phyloP scores from a whole-genome alignment of 2,888 invertebrate genomes.

The Balanococcus diminutus region DNA sequence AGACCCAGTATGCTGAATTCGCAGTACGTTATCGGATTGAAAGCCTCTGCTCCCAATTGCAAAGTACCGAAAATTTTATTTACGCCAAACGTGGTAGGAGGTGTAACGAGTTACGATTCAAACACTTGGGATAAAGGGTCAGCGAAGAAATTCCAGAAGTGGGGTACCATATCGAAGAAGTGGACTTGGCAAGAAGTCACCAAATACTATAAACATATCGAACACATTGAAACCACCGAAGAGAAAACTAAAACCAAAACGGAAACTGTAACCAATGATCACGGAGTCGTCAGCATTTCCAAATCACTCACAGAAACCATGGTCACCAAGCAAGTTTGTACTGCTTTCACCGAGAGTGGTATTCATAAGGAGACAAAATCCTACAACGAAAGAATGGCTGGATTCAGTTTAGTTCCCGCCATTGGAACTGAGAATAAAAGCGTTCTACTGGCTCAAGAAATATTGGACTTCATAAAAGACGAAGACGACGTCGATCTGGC shows the following conservation, averaged over 20 bases:
- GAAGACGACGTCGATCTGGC: conserved; percentile 36
- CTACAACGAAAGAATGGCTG: not conserved
- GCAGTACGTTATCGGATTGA: not conserved
- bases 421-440: not conserved
- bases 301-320: not conserved
- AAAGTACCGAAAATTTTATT: not conserved
- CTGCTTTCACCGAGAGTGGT: conserved; percentile 33
- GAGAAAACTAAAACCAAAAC: not conserved
- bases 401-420: not conserved
- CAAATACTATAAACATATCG: conserved; percentile 17
- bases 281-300: not conserved
- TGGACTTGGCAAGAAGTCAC: conserved; percentile 43
- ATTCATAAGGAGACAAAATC: conserved; percentile 15
- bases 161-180: not conserved
- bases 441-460: conserved; percentile 9
- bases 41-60: conserved; percentile 19
- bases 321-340: not conserved
- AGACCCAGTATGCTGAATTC: conserved; percentile 22
- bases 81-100: conserved; percentile 24
- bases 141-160: not conserved
- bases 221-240: not conserved
- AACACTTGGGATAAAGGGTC: conserved; percentile 41
- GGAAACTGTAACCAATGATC: not conserved
- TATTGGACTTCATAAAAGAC: conserved; percentile 33
- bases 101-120: not conserved